A percentile compares a stretch with the other conserved stretches of the same genome.
phyloP scores from a whole-genome alignment of 2,888 invertebrate species.

The Magallana nippona region DNA sequence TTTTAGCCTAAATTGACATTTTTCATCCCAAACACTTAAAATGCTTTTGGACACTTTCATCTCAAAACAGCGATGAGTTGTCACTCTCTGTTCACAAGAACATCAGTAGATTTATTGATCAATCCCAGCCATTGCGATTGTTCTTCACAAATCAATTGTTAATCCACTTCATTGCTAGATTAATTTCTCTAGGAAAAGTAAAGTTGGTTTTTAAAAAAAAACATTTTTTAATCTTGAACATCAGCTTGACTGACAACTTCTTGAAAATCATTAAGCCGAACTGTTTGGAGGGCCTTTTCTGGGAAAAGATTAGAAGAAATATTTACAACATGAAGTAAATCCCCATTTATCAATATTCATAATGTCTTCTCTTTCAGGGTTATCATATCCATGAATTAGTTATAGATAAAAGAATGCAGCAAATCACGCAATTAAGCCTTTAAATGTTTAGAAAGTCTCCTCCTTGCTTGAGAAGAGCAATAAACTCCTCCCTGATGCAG shows the following conservation, averaged over 20 bases:
- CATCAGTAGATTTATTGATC: slow-evolving; percentile 1
- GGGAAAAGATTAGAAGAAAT: not conserved
- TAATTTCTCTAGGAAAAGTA: slow-evolving; percentile 12
- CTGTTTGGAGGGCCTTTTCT: not conserved
- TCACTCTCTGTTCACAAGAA: not conserved
- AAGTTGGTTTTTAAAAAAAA: not conserved
- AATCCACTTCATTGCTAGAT: slow-evolving; percentile 27
- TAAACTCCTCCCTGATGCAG: not conserved
- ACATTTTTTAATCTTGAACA: slow-evolving; percentile 16
- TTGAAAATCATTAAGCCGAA: not conserved
- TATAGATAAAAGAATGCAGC: slow-evolving; percentile 8
- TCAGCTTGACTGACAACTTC: slow-evolving; percentile 10
- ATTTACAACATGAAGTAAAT: slow-evolving; percentile 5
- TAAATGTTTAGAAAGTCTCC: slow-evolving; percentile 1
- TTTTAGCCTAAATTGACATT: not conserved
- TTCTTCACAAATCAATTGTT: slow-evolving; percentile 29
- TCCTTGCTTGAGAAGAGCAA: not conserved
- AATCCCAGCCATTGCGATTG: slow-evolving; percentile 9
- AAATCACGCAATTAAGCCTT: not conserved
- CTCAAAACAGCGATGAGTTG: not conserved
- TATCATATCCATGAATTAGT: slow-evolving; percentile 20
- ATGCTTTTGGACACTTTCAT: not conserved
- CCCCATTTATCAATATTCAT: not conserved
- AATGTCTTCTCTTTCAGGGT: slow-evolving; percentile 6
- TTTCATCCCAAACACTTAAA: not conserved